Base-by-base conservation (phyloP, 30 jellyfish, hydroid and myxozoan genomes). In the Haliclystus octoradiatus region DNA sequence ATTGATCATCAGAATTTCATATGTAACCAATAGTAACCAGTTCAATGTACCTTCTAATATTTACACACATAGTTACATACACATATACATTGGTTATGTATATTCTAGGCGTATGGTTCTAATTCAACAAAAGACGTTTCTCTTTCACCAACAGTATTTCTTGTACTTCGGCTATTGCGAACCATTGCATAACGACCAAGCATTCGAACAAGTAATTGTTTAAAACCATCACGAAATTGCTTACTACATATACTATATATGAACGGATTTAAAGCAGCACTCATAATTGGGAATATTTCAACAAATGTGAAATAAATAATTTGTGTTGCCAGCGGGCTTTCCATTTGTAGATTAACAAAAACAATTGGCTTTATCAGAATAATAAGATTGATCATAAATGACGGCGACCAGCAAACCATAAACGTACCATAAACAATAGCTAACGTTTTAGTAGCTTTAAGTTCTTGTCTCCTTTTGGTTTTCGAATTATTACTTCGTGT, bases 341-440 rank as follows among this genome's bases (percentile, higher is more conserved):
- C 30, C 2, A 23, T 15, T 15, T 29, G 49, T 2, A 86, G 85
- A 30, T 26, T 28, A 12, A 4, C 2, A 50, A 86, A 74, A 34
- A 70, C 49, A 0, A 31, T 12, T 14, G 53, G 68, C 26, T 62
- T 65, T 28, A 63, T 52, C 26, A 79, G 73, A 28, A 62, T 66
- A 50, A 70, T 69, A 1, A 79, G 60, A 68, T 86, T 86, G 50
- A 86, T 74, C 32, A 86, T 78, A 23, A 72, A 69, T 25, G 40
- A 60, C 22, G 96, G 96, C 64, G 79, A 72, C 96, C 96, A 86
- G 72, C 96, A 86, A 35, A 86, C 70, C 33, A 86, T 67, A 49
- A 86, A 86, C 7, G 93, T 94, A 13, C 91, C 85, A 66, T 86
- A 86, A 24, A 86, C 96, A 49, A 86, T 75, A 4, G 94, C 96